Evolutionary conservation across 2,113 vertebrate genomes (phyloP).

Genomic region (Xyliphius kryptos): DNA sequence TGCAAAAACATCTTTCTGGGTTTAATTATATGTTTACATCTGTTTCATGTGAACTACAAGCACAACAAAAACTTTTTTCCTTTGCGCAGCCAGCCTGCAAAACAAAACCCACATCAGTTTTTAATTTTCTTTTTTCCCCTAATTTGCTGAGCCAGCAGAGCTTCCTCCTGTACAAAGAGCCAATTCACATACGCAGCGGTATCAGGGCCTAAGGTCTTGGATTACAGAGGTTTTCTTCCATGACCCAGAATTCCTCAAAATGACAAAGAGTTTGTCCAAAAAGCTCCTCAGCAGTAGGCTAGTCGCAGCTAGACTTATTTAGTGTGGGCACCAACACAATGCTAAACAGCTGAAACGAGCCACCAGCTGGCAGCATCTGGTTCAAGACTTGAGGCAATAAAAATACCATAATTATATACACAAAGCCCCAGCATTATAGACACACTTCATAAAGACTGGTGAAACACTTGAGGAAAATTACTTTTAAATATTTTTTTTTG

Average conservation of each 20-base stretch:
- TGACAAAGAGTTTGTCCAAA: conserved; percentile 29
- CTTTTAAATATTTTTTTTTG: too few species aligned
- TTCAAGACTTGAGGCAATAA: background rate
- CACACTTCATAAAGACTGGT: too few species aligned
- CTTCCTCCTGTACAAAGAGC: conserved; percentile 44
- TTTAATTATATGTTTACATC: conserved; percentile 25
- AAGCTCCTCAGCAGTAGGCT: conserved; percentile 12
- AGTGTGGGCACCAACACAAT: conserved; percentile 12
- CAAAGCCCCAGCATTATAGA: too few species aligned
- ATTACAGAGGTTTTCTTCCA: conserved; percentile 40
- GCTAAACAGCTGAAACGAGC: conserved; percentile 5
- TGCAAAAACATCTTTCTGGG: background rate
- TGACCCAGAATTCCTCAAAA: conserved; percentile 43
- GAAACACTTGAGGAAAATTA: too few species aligned
- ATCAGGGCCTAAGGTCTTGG: conserved; percentile 39
- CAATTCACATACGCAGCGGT: conserved; percentile 44
- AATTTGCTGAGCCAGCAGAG: conserved; percentile 16
- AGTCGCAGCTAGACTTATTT: conserved; percentile 23
- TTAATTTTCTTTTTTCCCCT: conserved; percentile 30
- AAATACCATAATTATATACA: too few species aligned
- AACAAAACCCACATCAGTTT: conserved; percentile 37
- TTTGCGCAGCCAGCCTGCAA: conserved; percentile 22
- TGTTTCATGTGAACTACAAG: conserved; percentile 28
- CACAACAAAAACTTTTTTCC: conserved; percentile 25
- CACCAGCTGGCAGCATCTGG: conserved; percentile 9